phyloP scores from a whole-genome alignment of 1,140 invertebrate species.

The Gonioctena quinquepunctata region DNA sequence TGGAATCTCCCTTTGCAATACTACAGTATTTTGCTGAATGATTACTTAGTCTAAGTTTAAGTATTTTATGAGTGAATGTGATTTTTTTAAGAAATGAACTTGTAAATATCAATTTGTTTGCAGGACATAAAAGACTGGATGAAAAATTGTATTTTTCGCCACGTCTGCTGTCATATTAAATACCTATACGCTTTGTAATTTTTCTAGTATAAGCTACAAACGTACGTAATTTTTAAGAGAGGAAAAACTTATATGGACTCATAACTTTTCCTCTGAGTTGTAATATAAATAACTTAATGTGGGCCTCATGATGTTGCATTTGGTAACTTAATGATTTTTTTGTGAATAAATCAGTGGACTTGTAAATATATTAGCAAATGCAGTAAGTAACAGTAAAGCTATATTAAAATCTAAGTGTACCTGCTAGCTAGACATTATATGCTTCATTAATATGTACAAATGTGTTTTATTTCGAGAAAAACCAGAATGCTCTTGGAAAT shows the following conservation, averaged over 20 bases:
- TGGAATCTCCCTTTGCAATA: slow-evolving; percentile 49
- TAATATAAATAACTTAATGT: slow-evolving; percentile 37
- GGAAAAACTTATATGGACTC: slow-evolving; percentile 25
- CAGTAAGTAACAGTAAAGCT: slow-evolving; percentile 42
- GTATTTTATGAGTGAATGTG: slow-evolving; percentile 40
- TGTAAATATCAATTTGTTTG: slow-evolving; percentile 18
- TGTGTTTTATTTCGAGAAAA: background rate
- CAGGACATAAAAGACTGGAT: background rate
- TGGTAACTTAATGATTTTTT: slow-evolving; percentile 34
- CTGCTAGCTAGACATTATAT: slow-evolving; percentile 46
- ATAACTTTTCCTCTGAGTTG: slow-evolving; percentile 37
- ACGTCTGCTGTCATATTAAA: slow-evolving; percentile 23
- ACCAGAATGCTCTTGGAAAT: too few species aligned
- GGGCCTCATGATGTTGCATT: slow-evolving; percentile 40
- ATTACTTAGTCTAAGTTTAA: slow-evolving; percentile 35
- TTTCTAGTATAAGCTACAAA: slow-evolving; percentile 22
- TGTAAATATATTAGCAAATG: slow-evolving; percentile 39
- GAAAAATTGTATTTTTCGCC: slow-evolving; percentile 2
- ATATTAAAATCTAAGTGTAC: slow-evolving; percentile 47
- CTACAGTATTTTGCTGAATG: slow-evolving; percentile 51
- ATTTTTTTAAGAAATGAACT: slow-evolving; percentile 26
- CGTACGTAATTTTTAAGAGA: slow-evolving; percentile 24
- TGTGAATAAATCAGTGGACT: slow-evolving; percentile 18
- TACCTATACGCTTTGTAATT: slow-evolving; percentile 37
- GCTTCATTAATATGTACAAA: slow-evolving; percentile 34